Evolutionary conservation across 37 sponge, comb jelly and placozoan species (phyloP).

Genomic region (Trichoplax adhaerens): DNA sequence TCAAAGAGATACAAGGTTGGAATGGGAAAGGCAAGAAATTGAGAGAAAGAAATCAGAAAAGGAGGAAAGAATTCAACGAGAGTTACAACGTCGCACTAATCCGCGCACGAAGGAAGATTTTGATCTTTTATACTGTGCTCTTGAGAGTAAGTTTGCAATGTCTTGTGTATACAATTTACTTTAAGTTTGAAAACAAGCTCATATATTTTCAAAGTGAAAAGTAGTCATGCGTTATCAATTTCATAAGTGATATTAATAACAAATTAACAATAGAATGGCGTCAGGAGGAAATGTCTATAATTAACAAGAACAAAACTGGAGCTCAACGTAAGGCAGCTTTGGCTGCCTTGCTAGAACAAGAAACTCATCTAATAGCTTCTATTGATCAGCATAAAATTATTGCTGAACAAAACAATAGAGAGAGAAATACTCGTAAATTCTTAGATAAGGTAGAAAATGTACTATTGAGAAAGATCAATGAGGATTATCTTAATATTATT

Average conservation of each 20-base stretch:
- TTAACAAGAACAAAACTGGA: conserved; percentile 48
- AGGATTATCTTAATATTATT: no score
- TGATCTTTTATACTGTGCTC: conserved; percentile 73
- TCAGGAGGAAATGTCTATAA: conserved; percentile 51
- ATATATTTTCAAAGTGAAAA: no score
- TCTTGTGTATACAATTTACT: no score
- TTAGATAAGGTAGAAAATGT: conserved; percentile 15
- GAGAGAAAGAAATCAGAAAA: conserved; percentile 39
- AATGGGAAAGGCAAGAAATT: conserved; percentile 54
- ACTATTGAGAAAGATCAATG: no score
- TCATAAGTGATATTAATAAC: no score
- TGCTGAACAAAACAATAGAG: conserved; percentile 43
- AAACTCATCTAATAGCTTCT: conserved; percentile 85
- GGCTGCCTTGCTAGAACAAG: conserved; percentile 73
- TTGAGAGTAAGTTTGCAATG: conserved; percentile 41
- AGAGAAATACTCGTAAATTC: conserved; percentile 19
- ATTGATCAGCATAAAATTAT: conserved; percentile 56
- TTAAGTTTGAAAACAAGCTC: no score
- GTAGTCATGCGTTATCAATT: no score
- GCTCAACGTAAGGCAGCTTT: conserved; percentile 90
- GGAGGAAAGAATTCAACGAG: conserved; percentile 39
- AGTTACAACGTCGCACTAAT: conserved; percentile 74
- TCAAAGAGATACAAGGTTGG: conserved; percentile 19
- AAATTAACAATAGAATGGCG: conserved; percentile 48
- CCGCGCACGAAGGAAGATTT: conserved; percentile 81